phyloP scores from a whole-genome alignment of 1,140 invertebrate species.

The Pseudomyrmex dendroicus region DNA sequence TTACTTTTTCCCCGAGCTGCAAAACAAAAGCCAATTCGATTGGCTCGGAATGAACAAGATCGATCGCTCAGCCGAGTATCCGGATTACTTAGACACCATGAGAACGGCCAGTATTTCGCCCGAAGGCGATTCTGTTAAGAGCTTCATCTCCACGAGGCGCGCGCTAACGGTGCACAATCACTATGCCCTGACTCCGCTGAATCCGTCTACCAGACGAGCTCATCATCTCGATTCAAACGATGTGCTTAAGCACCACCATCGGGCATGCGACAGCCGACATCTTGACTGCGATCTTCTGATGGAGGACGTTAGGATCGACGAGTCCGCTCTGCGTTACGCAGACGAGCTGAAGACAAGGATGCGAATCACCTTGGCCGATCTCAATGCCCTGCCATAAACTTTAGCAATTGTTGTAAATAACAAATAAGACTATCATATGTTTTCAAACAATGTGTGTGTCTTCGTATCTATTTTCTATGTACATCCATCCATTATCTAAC shows the following conservation, averaged over 20 bases:
- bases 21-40: constrained; percentile 65
- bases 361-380: constrained; percentile 67
- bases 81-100: constrained; percentile 84
- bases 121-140: constrained; percentile 89
- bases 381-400: constrained; percentile 62
- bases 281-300: constrained; percentile 81
- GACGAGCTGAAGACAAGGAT: constrained; percentile 78
- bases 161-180: constrained; percentile 91
- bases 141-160: constrained; percentile 88
- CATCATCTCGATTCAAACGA: constrained; percentile 80
- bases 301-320: constrained; percentile 75
- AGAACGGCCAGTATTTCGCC: constrained; percentile 87
- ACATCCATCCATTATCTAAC: background rate
- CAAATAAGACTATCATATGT: constrained; percentile 9
- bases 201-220: constrained; percentile 85
- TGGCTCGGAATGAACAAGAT: constrained; percentile 40
- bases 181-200: constrained; percentile 88
- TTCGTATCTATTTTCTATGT: background rate
- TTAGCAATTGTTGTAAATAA: constrained; percentile 64
- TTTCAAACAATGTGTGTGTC: background rate
- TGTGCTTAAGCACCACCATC: constrained; percentile 80
- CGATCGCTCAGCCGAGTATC: constrained; percentile 68
- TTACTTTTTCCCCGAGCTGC: constrained; percentile 86
- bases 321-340: constrained; percentile 77
- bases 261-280: constrained; percentile 77